Evolutionary conservation across 2,797 vertebrate genomes (phyloP).

Genomic region (Bothrops alternatus): DNA sequence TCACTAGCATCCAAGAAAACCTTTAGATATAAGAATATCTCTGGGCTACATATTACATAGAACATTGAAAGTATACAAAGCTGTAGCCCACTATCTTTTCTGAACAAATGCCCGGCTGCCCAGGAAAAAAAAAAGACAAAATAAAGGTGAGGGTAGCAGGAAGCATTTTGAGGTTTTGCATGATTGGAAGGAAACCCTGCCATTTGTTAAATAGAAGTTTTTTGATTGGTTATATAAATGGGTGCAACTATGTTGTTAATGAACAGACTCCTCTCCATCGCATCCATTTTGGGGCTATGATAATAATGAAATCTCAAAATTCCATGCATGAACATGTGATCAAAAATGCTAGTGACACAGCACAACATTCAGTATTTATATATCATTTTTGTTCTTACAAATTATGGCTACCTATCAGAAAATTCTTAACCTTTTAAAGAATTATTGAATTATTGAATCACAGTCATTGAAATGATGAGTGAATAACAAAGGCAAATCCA

Average conservation of each 20-base stretch:
- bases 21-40: background rate
- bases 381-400: background rate
- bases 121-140: background rate
- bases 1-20: background rate
- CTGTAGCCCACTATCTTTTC: background rate
- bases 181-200: background rate
- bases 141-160: background rate
- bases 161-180: background rate
- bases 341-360: background rate
- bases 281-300: background rate
- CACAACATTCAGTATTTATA: background rate
- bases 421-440: background rate
- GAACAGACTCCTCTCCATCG: background rate
- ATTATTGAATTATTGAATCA: background rate
- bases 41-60: background rate
- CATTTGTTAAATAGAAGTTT: background rate
- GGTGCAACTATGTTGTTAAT: background rate
- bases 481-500: background rate
- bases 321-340: background rate
- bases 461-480: background rate
- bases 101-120: background rate
- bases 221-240: background rate
- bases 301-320: background rate
- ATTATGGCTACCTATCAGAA: background rate
- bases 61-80: background rate